Evolutionary conservation across 2,113 vertebrate genomes (phyloP), one percentile per base, ranked within the genome.

Genomic region (Cinclus cinclus): DNA sequence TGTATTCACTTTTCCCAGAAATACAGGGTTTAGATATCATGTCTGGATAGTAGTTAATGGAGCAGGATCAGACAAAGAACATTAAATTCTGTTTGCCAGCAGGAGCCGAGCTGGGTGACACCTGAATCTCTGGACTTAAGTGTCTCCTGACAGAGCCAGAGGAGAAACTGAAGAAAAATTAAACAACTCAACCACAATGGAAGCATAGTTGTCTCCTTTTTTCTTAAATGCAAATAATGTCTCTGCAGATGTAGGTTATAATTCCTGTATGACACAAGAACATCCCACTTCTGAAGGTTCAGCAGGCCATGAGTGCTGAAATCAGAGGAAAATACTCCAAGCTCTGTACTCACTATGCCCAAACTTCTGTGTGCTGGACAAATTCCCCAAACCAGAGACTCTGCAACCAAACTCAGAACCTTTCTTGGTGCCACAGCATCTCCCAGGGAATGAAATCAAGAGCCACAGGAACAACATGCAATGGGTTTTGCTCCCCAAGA

Each of bases 131-230:
- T 8, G 2, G 12, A 18, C 5, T 64, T 30, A 4, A 0, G 14
- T 18, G 30, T 27, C 49, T 77, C 56, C 59, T 70, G 49, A 69
- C 24, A 64, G 37, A 44, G 46, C 37, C 55, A 25, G 15, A 37
- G 60, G n/a, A 70, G 37, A 81, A 89, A 62, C 18, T 28, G n/a
- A 49, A 27, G 14, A 35, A 69, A 58, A 70, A 75, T 49, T 12
- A 63, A 92, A 55, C 19, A 63, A 49, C 13, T 37, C 31, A 74
- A 17, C 11, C 30, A 47, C 35, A 50, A 39, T 2, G 2, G 24
- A 14, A 35, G 9, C 0, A 0, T 4, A 13, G 23, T 46, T 3
- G 0, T 19, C 25, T 58, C 8, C 17, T 27, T 27, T 60, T 83
- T 11, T n/a, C n/a, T 64, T 47, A 50, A 62, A 63, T 30, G 79